phyloP scores from a whole-genome alignment of 1,140 invertebrate genomes.

The Plectrocnemia conspersa region DNA sequence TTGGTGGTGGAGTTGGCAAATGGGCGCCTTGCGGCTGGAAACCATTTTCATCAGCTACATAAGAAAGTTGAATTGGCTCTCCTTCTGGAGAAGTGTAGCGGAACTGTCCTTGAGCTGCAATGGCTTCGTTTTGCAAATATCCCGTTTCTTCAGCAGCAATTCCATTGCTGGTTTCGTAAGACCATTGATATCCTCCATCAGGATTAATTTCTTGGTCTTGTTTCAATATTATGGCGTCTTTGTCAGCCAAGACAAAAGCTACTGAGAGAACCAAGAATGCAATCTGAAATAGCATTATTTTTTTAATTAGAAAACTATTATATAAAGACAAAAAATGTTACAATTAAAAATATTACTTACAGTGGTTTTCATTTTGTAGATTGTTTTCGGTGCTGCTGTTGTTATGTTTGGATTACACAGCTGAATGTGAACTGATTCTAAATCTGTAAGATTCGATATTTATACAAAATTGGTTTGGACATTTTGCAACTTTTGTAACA shows the following conservation, averaged over 20 bases:
- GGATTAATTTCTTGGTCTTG: conserved; percentile 47
- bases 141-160: conserved; percentile 38
- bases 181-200: conserved; percentile 54
- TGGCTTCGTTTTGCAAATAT: conserved; percentile 50
- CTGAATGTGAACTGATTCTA: too few relatives aligned
- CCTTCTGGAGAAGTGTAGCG: conserved; percentile 73
- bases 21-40: conserved; percentile 71
- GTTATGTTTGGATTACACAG: too few relatives aligned
- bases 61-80: conserved; percentile 61
- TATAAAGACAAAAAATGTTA: too few relatives aligned
- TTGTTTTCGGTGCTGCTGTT: too few relatives aligned
- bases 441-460: too few relatives aligned
- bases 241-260: background rate
- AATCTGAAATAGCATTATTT: background rate
- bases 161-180: conserved; percentile 52
- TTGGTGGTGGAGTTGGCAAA: conserved; percentile 72
- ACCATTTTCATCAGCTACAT: conserved; percentile 75
- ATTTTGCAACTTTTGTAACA: too few relatives aligned
- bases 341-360: too few relatives aligned
- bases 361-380: too few relatives aligned
- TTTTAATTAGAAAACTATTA: too few relatives aligned
- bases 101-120: conserved; percentile 62
- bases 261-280: background rate
- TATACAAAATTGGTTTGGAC: too few relatives aligned
- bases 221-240: conserved; percentile 42